A percentile compares a stretch with the other conserved stretches of the same genome.
phyloP scores from a whole-genome alignment of 2,888 invertebrate species.

The Lathronympha strigana region DNA sequence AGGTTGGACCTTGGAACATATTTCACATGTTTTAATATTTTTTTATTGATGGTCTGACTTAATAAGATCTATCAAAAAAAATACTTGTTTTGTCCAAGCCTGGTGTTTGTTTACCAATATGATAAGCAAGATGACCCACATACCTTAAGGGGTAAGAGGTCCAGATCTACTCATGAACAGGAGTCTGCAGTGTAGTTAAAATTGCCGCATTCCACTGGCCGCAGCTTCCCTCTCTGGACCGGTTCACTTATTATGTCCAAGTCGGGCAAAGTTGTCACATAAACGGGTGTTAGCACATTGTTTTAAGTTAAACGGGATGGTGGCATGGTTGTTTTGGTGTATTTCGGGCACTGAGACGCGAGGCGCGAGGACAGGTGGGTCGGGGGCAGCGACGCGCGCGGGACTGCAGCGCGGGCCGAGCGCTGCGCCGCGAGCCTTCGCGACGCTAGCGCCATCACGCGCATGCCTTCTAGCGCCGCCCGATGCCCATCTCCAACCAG shows the following conservation, averaged over 20 bases:
- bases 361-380: constrained; percentile 55
- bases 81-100: neutral
- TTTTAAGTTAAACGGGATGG: constrained; percentile 53
- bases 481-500: constrained; percentile 4
- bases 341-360: constrained; percentile 60
- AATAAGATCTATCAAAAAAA: neutral
- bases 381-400: constrained; percentile 67
- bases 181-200: constrained; percentile 81
- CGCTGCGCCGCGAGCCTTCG: constrained; percentile 35
- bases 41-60: neutral
- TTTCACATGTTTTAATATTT: too few relatives aligned
- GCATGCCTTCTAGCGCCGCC: constrained; percentile 57
- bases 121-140: constrained; percentile 47
- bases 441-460: constrained; percentile 69
- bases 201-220: constrained; percentile 83
- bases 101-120: constrained; percentile 17
- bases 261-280: constrained; percentile 64
- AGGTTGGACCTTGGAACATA: neutral
- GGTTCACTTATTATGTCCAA: constrained; percentile 62
- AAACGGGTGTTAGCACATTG: constrained; percentile 71
- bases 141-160: constrained; percentile 68
- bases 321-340: constrained; percentile 66
- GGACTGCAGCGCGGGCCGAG: constrained; percentile 65
- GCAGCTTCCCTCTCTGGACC: constrained; percentile 80
- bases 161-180: constrained; percentile 75